phyloP scores from a whole-genome alignment of 2,113 vertebrate genomes.

The Pimephales promelas region DNA sequence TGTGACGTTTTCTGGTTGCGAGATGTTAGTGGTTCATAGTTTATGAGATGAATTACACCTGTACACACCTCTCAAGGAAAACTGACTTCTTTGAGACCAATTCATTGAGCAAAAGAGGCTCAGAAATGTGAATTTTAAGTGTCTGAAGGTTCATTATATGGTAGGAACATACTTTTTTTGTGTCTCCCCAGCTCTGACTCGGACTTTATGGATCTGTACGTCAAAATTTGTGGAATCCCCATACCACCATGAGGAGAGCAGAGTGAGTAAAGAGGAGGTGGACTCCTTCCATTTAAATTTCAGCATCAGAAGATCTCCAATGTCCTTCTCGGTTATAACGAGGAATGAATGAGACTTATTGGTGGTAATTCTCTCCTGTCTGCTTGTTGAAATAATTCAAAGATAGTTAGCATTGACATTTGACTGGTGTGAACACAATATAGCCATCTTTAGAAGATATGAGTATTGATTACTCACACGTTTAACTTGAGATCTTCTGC shows the following conservation, averaged over 20 bases:
- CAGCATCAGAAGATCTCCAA: conserved; percentile 76
- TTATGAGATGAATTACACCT: neutral
- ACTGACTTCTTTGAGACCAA: neutral
- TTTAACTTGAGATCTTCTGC: conserved; percentile 72
- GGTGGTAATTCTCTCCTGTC: conserved; percentile 69
- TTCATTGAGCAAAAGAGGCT: neutral
- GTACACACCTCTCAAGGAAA: neutral
- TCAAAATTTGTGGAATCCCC: conserved; percentile 51
- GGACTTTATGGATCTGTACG: conserved; percentile 72
- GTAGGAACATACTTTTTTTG: conserved; percentile 72
- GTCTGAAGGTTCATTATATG: neutral
- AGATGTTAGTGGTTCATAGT: neutral
- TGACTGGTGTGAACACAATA: neutral
- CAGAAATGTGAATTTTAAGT: neutral
- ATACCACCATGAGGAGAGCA: conserved; percentile 74
- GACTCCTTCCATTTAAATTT: conserved; percentile 74
- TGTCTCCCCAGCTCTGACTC: conserved; percentile 74
- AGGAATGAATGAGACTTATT: conserved; percentile 77
- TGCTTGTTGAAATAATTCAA: conserved; percentile 47
- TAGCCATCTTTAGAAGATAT: neutral
- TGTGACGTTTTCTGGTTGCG: neutral
- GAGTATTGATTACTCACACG: conserved; percentile 67
- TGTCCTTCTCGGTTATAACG: conserved; percentile 75
- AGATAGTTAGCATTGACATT: neutral
- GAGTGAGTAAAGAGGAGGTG: conserved; percentile 65